Evolutionary conservation across 2,888 invertebrate species (phyloP), one percentile per base, ranked within the genome.

Genomic region (Capitulum mitella): DNA sequence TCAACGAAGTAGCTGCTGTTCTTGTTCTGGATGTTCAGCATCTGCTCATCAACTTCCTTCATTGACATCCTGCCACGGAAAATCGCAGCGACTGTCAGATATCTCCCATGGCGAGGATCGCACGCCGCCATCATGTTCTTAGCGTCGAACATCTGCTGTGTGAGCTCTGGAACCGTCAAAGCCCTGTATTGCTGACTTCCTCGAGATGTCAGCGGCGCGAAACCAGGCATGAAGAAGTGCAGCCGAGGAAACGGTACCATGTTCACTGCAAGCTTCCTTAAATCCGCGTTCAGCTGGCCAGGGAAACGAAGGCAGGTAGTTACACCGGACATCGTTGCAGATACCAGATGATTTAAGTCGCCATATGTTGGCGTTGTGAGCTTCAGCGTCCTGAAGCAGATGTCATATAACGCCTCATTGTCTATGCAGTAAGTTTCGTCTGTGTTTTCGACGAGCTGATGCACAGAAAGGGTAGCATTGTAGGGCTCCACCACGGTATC

Each of bases 171-270:
- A 0, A 92, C 92, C 3, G 91, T 89, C 16, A 88, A 81, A 3
- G 91, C 90, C 46, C 91, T 87, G 83, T 91, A 93, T 82, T 88
- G 87, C 81, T 89, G 87, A 80, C 87, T 86, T 40, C 87, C 88
- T 80, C 89, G 86, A 78, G 93, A 76, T 5, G 76, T 94, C 54
- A 97, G 88, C 0, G 97, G 97, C 0, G 97, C 97, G 87, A 97
- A 97, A 26, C 96, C 96, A 77, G 95, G 94, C 93, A 96, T 95
- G 88, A 96, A 96, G 90, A 96, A 95, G 87, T 96, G 95, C 77
- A 96, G 90, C 85, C 96, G 92, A 3, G 97, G 97, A 91, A 97
- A 97, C 78, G 97, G 97, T 48, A 97, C 97, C 97, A 97, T 97
- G 89, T 97, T 97, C 79, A 97, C 95, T 74, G 95, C 94, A 84